phyloP scores from a whole-genome alignment of 2,113 vertebrate species.

The Cavia porcellus region DNA sequence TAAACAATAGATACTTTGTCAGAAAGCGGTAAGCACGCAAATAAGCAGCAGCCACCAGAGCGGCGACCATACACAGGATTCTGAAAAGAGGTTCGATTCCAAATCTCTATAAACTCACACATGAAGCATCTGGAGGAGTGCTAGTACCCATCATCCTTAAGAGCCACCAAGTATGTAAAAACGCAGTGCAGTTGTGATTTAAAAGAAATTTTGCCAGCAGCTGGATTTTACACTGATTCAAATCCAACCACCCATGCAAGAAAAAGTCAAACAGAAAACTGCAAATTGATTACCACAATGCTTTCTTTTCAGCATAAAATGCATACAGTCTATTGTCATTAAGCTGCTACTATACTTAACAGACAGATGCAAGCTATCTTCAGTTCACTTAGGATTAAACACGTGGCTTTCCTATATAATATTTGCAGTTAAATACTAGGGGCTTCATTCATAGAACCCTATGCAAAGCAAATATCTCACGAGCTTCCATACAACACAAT shows the following conservation, averaged over 20 bases:
- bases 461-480: constrained; percentile 82
- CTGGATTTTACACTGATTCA: constrained; percentile 83
- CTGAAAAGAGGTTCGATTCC: not conserved
- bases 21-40: constrained; percentile 27
- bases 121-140: not conserved
- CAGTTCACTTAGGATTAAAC: constrained; percentile 79
- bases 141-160: not conserved
- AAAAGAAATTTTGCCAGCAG: constrained; percentile 84
- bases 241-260: constrained; percentile 80
- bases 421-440: constrained; percentile 80
- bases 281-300: constrained; percentile 83
- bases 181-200: constrained; percentile 76
- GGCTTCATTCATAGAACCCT: constrained; percentile 80
- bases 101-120: not conserved
- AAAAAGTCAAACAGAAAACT: constrained; percentile 83
- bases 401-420: constrained; percentile 68
- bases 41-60: not conserved
- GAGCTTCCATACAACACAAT: constrained; percentile 79
- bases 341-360: constrained; percentile 83
- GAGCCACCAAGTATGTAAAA: constrained; percentile 69
- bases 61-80: not conserved
- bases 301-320: constrained; percentile 85
- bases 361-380: constrained; percentile 71
- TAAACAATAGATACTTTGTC: constrained; percentile 31
- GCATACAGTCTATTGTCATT: constrained; percentile 85